Percentiles rank a stretch among this genome's conserved stretches.
Evolutionary conservation across 2,888 invertebrate genomes (phyloP).

Genomic region (Dicyrtoma fusca): DNA sequence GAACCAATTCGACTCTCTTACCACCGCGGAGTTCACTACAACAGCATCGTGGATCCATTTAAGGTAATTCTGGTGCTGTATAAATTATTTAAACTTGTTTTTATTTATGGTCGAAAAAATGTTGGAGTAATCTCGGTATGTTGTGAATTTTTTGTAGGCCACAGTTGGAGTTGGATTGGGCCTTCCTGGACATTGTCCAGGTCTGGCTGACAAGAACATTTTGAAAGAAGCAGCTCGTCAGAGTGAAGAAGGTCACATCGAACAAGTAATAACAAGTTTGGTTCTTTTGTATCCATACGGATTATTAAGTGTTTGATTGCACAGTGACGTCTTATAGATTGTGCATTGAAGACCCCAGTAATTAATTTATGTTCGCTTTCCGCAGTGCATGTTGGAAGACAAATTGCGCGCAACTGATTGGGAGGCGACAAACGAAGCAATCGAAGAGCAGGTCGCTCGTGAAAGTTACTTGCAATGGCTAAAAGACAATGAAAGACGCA

Average conservation of each 20-base stretch:
- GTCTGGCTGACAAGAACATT: slow-evolving; percentile 71
- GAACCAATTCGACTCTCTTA: slow-evolving; percentile 82
- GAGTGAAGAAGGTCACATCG: slow-evolving; percentile 78
- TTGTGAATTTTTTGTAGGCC: slow-evolving; percentile 60
- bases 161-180: slow-evolving; percentile 83
- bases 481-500: slow-evolving; percentile 68
- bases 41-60: slow-evolving; percentile 83
- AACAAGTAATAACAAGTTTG: slow-evolving; percentile 68
- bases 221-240: slow-evolving; percentile 75
- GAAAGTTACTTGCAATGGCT: slow-evolving; percentile 84
- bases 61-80: slow-evolving; percentile 60
- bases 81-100: not conserved
- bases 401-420: slow-evolving; percentile 86
- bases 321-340: too few relatives aligned
- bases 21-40: slow-evolving; percentile 84
- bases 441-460: slow-evolving; percentile 82
- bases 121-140: too few relatives aligned
- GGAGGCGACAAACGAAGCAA: slow-evolving; percentile 89
- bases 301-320: too few relatives aligned
- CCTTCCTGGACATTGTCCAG: slow-evolving; percentile 77
- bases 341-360: too few relatives aligned
- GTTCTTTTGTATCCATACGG: too few relatives aligned
- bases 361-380: too few relatives aligned
- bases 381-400: slow-evolving; percentile 79
- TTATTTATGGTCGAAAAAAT: too few relatives aligned